phyloP scores from a whole-genome alignment of 2,113 vertebrate species.

The Mesembrinibis cayennensis region DNA sequence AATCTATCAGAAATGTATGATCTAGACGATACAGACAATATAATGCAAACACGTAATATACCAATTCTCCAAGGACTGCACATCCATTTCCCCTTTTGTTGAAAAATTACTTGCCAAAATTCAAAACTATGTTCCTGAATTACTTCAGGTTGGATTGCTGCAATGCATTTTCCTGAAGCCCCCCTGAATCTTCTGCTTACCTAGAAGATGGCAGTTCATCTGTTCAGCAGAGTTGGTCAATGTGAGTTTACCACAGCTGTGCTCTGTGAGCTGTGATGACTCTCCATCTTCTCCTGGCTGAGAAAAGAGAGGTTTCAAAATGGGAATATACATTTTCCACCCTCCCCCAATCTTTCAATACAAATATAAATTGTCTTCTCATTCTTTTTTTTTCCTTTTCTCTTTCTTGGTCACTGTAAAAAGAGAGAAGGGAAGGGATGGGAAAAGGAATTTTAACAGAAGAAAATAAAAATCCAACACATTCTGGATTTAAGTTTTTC shows the following conservation, averaged over 20 bases:
- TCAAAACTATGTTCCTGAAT: not conserved
- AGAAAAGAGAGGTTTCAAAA: not conserved
- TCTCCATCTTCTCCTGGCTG: not conserved
- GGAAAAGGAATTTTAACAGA: not conserved
- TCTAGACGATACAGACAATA: not conserved
- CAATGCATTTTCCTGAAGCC: not conserved
- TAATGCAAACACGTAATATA: not conserved
- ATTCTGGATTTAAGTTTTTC: not conserved
- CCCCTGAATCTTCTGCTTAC: not conserved
- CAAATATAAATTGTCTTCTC: not conserved
- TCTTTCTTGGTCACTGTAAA: not conserved
- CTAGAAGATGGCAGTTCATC: not conserved
- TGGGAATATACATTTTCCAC: not conserved
- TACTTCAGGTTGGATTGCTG: not conserved
- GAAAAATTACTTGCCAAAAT: not conserved
- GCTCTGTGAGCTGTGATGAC: not conserved
- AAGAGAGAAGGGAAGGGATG: not conserved
- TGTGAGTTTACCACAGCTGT: not conserved
- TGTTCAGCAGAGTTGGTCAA: rapidly evolving
- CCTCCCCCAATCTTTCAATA: not conserved
- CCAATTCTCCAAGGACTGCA: not conserved
- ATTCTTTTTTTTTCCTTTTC: not conserved
- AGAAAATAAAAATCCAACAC: not conserved
- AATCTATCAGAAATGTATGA: not conserved
- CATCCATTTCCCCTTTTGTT: not conserved